Conservation (phyloP, 2,113 vertebrate genomes). For the Origma solitaria region DNA sequence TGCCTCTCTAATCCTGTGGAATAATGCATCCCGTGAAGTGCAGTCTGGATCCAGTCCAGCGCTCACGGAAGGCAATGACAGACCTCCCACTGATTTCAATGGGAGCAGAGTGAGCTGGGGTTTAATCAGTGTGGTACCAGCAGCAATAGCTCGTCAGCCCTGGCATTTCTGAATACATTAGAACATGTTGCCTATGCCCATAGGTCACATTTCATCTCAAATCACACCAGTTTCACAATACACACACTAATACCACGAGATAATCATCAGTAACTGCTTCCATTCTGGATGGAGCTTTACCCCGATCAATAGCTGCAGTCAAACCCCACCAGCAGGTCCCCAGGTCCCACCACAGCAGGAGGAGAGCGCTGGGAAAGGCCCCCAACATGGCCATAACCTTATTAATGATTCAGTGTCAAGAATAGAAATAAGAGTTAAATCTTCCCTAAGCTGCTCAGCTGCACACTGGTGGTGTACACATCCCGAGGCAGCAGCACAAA, state of each 20-base stretch:
- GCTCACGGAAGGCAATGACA: not conserved
- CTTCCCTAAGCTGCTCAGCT: slow-evolving; percentile 20
- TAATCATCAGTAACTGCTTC: not conserved
- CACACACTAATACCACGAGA: not conserved
- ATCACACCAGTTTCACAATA: not conserved
- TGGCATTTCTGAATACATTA: not conserved
- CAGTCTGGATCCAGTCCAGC: not conserved
- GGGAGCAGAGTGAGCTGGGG: not conserved
- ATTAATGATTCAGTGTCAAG: not conserved
- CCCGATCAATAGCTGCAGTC: not conserved
- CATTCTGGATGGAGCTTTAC: not conserved
- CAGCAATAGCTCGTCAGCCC: not conserved
- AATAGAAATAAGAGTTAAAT: slow-evolving; percentile 44
- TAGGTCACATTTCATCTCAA: not conserved
- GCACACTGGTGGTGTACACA: not conserved
- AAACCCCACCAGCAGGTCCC: not conserved
- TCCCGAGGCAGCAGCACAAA: not conserved
- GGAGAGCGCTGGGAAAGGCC: not conserved
- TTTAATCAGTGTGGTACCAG: not conserved
- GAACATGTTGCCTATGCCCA: not conserved
- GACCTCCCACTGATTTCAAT: not conserved
- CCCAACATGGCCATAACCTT: not conserved
- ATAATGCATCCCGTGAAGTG: not conserved
- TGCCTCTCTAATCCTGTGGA: not conserved
- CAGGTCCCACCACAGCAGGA: not conserved